phyloP scores from a whole-genome alignment of 2,797 vertebrate species.

The Chelidonichthys spinosus region DNA sequence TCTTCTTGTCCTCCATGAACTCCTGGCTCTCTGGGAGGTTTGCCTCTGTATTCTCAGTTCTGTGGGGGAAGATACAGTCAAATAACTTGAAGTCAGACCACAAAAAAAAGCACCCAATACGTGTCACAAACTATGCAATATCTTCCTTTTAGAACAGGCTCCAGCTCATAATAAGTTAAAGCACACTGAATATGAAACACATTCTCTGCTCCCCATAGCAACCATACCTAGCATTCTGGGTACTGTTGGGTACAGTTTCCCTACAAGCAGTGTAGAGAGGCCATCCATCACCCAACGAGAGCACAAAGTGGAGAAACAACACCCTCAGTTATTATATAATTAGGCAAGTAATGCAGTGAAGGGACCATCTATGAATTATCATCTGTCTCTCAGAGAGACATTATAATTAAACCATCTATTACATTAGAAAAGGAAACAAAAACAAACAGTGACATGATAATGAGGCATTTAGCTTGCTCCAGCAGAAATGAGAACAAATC shows the following conservation, averaged over 20 bases:
- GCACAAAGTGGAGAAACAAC: conserved; percentile 81
- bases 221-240: conserved; percentile 81
- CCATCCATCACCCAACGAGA: conserved; percentile 76
- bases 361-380: conserved; percentile 27
- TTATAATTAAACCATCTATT: conserved; percentile 59
- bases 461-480: conserved; percentile 31
- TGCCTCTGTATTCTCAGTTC: conserved; percentile 84
- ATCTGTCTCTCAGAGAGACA: conserved; percentile 21
- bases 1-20: conserved; percentile 88
- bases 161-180: neutral
- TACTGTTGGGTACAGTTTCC: conserved; percentile 79
- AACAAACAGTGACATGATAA: conserved; percentile 44
- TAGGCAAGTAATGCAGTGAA: conserved; percentile 34
- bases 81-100: conserved; percentile 5
- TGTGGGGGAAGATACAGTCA: conserved; percentile 65
- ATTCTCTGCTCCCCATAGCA: conserved; percentile 8
- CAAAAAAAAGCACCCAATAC: neutral
- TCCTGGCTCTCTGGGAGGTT: conserved; percentile 86
- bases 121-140: neutral
- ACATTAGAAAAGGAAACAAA: conserved; percentile 11
- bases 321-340: conserved; percentile 71
- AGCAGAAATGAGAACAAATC: conserved; percentile 7
- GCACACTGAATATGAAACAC: conserved; percentile 1
- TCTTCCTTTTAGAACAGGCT: neutral
- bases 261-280: conserved; percentile 70